Base-by-base conservation (phyloP, 2,888 invertebrate species). In the Nomada goodeniana region DNA sequence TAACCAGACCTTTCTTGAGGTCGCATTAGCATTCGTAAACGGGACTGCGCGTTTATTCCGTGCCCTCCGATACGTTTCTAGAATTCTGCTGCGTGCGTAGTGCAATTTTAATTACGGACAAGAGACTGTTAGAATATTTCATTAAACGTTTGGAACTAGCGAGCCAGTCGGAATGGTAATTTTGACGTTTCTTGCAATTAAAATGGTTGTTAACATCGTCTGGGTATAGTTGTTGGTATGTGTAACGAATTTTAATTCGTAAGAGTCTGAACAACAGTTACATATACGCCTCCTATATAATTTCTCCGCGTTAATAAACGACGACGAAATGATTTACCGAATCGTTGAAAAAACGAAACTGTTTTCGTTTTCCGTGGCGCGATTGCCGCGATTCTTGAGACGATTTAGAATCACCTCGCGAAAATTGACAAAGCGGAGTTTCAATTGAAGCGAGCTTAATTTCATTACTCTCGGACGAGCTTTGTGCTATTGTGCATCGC, bases 401-500 rank as follows among this genome's bases (percentile, higher is more conserved):
- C 71, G 67, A 67, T 80, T 80, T 72, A 80, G 72, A 80, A 80
- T 80, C 65, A 67, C 80, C 50, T 44, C 26, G 29, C 2, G 52
- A 67, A 57, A 80, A 60, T 80, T 80, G 67, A 80, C 72, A 59
- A 67, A 67, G 29, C 67, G 36, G 42, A 50, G 60, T 71, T 61
- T 61, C 67, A 71, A 80, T 80, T 57, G 80, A 80, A 80, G 55
- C 23, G 72, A 80, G 47, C 72, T 80, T 80, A 80, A 80, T 80
- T 80, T 57, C 57, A 80, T 80, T 68, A 80, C 57, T 57, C 63
- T 50, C 36, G 36, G 65, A 15, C 63, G 65, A 65, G 36, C 20
- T 26, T 80, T 23, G 71, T 55, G 53, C 80, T 15, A 71, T 80
- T 79, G 69, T 69, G 71, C 65, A 59, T 69, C 63, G 15, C n/a